phyloP scores from a whole-genome alignment of 2,113 vertebrate species.

The Etheostoma spectabile region DNA sequence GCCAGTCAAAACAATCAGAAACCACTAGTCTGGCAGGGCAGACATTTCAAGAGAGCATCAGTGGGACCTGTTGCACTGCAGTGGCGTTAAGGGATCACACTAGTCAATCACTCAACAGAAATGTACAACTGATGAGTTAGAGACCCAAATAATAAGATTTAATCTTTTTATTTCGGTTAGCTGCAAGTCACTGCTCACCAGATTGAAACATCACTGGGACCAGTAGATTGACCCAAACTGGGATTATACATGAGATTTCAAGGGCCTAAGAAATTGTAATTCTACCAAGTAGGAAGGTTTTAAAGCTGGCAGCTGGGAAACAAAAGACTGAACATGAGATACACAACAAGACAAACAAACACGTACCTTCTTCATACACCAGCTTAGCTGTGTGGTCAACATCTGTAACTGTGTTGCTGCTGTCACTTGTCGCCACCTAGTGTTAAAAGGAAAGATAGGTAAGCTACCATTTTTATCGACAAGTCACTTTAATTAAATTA shows the following conservation, averaged over 20 bases:
- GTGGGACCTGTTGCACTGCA: slow-evolving; percentile 21
- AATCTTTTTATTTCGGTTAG: neutral
- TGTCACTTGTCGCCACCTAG: slow-evolving; percentile 89
- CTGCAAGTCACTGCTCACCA: neutral
- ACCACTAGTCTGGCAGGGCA: neutral
- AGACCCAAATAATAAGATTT: neutral
- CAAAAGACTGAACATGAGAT: neutral
- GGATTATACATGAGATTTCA: neutral
- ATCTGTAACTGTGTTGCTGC: slow-evolving; percentile 72
- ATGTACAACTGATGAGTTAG: neutral
- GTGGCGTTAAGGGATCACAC: neutral
- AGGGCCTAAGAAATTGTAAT: neutral
- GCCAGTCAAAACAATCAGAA: slow-evolving; percentile 30
- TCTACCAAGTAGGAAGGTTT: neutral
- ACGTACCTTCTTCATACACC: slow-evolving; percentile 96
- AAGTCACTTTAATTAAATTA: neutral
- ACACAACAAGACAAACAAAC: slow-evolving; percentile 7
- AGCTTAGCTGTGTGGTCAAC: slow-evolving; percentile 91
- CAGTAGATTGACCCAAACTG: neutral
- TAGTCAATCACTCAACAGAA: neutral
- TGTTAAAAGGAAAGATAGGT: slow-evolving; percentile 31
- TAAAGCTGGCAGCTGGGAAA: neutral
- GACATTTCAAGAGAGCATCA: neutral
- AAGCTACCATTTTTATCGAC: neutral
- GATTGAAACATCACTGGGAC: neutral